These are phyloP conservation scores for Nomada fabriciana DNA, from an alignment of 2,888 invertebrate species.

Conservation along the genomic window DNA sequence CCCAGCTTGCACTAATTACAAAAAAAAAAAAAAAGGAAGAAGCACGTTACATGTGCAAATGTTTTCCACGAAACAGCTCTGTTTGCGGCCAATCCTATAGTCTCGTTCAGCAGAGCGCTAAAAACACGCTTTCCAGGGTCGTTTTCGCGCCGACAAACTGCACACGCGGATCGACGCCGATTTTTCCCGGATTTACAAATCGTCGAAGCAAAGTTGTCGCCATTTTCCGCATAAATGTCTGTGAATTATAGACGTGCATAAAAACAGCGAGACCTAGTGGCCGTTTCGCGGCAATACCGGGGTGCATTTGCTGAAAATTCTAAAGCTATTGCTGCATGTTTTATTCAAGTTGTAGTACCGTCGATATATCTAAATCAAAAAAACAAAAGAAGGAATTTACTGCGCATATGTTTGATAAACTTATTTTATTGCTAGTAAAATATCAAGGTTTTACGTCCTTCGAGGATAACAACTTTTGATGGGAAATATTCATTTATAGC, in stretches of 20 bases:
- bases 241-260: slow-evolving; percentile 21
- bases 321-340: too few relatives aligned
- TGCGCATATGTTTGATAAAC: slow-evolving; percentile 16
- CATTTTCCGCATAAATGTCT: slow-evolving; percentile 22
- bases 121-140: slow-evolving; percentile 34
- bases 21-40: background rate
- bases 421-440: background rate
- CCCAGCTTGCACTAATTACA: slow-evolving; percentile 37
- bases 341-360: background rate
- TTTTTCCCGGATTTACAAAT: slow-evolving; percentile 37
- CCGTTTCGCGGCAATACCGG: slow-evolving; percentile 7
- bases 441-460: background rate
- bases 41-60: slow-evolving; percentile 24
- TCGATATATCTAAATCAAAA: background rate
- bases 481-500: slow-evolving; percentile 75
- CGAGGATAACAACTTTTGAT: slow-evolving; percentile 60
- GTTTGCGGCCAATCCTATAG: slow-evolving; percentile 15
- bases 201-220: slow-evolving; percentile 27
- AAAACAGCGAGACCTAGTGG: slow-evolving; percentile 25
- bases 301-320: slow-evolving; percentile 3
- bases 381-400: background rate
- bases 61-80: slow-evolving; percentile 20
- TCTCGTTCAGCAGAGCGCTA: slow-evolving; percentile 7
- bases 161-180: slow-evolving; percentile 24
- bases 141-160: slow-evolving; percentile 38